Base-by-base conservation (phyloP, 2,113 vertebrate species). In the Furnarius figulus region DNA sequence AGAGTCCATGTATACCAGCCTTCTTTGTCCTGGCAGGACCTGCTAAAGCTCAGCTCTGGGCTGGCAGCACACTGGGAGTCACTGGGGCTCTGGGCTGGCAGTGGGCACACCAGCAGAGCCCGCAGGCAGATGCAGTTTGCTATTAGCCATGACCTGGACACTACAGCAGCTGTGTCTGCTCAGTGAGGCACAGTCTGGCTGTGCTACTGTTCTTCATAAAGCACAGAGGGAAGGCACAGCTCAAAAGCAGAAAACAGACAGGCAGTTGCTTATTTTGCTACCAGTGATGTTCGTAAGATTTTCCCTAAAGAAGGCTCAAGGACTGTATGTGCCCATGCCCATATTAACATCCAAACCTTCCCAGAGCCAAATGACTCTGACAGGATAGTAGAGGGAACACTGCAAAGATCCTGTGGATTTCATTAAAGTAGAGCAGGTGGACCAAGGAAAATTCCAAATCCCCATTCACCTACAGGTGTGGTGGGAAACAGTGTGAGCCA, bases 281-380 rank as follows among this genome's bases (percentile, higher is more conserved):
- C 77, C 27, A 15, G 3, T 35, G n/a, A 65, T 0, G 0, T 22
- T 6, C 1, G 0, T 47, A 39, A 42, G 42, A 24, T 33, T 74
- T 66, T 71, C 63, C 62, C 24, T 40, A 53, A 53, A 52, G 33
- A 71, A 71, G 44, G 50, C 35, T 85, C 3, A 3, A 81, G 56
- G 65, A 20, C n/a, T 59, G 14, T 61, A 20, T 14, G 37, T 28
- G 59, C 25, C 74, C 1, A 0, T 24, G 39, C 30, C 33, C 44
- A n/a, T 8, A 9, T 20, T 18, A 72, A 63, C 14, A 76, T 18
- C 39, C 35, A 89, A 75, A 85, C 23, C 14, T 72, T 7, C n/a
- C 18, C 52, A 72, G 35, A 4, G 35, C 33, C 50, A 65, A 56
- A 23, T 12, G 37, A 52, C 50, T 65, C 35, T 46, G 46, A 66